A percentile compares a stretch with the other conserved stretches of the same genome.
These are phyloP conservation scores for Ypsolopha scabrella DNA, from an alignment of 2,888 invertebrate genomes.

Conservation along the genomic window DNA sequence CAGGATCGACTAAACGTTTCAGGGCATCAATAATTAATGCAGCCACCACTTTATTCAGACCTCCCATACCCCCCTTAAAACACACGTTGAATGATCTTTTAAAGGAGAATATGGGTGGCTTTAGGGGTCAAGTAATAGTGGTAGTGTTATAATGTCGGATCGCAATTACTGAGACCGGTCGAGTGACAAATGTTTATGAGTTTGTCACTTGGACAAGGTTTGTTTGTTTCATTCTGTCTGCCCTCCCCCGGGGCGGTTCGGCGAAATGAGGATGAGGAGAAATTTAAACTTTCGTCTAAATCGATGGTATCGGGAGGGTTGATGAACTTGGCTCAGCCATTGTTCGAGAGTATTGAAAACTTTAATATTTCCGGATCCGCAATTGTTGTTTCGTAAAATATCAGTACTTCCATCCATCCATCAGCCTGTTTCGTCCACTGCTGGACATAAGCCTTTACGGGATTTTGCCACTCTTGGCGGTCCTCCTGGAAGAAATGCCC, in stretches of 20 bases:
- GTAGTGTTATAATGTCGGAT: slow-evolving; percentile 39
- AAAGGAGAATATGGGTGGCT: slow-evolving; percentile 1
- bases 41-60: slow-evolving; percentile 23
- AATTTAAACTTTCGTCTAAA: slow-evolving; percentile 43
- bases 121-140: slow-evolving; percentile 27
- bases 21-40: slow-evolving; percentile 66
- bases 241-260: slow-evolving; percentile 28
- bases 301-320: slow-evolving; percentile 19
- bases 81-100: neutral
- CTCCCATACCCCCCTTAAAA: slow-evolving; percentile 13
- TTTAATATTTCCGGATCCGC: neutral
- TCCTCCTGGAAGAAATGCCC: too few relatives aligned
- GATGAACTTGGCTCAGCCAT: neutral
- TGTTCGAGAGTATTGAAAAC: neutral
- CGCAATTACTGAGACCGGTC: slow-evolving; percentile 54
- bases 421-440: too few relatives aligned
- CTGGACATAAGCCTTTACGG: too few relatives aligned
- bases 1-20: slow-evolving; percentile 64
- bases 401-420: too few relatives aligned
- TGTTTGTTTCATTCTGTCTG: slow-evolving; percentile 23
- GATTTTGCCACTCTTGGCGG: too few relatives aligned
- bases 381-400: too few relatives aligned
- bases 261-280: slow-evolving; percentile 31
- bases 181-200: slow-evolving; percentile 68
- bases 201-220: slow-evolving; percentile 55